A percentile compares a stretch with the other conserved stretches of the same genome.
These are phyloP conservation scores for Acridotheres tristis DNA, from an alignment of 2,797 vertebrate species.

Conservation along the genomic window DNA sequence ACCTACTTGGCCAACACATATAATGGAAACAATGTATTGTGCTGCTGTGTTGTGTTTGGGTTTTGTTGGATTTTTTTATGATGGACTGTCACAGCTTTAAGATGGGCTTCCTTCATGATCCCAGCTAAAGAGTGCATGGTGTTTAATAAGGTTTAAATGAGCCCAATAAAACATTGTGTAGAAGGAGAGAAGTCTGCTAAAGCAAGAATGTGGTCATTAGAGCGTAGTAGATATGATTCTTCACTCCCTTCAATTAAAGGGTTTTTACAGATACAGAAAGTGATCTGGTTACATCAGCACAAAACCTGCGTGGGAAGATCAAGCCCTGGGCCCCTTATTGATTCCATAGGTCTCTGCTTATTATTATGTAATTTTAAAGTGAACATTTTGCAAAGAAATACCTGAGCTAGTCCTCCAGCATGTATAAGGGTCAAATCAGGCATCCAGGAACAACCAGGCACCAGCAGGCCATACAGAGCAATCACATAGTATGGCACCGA, in stretches of 20 bases:
- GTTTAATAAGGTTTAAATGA: neutral
- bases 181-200: neutral
- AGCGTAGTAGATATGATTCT: neutral
- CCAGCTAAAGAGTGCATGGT: neutral
- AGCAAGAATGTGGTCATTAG: neutral
- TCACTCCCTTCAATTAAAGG: neutral
- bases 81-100: neutral
- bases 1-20: neutral
- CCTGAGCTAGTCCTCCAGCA: conserved; percentile 93
- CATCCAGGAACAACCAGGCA: conserved; percentile 93
- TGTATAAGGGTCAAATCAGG: conserved; percentile 88
- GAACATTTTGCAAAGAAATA: conserved; percentile 53
- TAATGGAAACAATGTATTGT: neutral
- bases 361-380: neutral
- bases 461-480: conserved; percentile 86
- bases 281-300: neutral
- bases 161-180: neutral
- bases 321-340: neutral
- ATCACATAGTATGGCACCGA: conserved; percentile 87
- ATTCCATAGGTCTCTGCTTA: neutral
- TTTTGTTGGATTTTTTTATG: neutral
- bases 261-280: neutral
- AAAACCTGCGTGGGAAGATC: neutral
- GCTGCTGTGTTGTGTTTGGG: neutral
- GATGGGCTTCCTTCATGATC: neutral